Conservation (phyloP, 2,797 vertebrate species). For the Carduelis carduelis region DNA sequence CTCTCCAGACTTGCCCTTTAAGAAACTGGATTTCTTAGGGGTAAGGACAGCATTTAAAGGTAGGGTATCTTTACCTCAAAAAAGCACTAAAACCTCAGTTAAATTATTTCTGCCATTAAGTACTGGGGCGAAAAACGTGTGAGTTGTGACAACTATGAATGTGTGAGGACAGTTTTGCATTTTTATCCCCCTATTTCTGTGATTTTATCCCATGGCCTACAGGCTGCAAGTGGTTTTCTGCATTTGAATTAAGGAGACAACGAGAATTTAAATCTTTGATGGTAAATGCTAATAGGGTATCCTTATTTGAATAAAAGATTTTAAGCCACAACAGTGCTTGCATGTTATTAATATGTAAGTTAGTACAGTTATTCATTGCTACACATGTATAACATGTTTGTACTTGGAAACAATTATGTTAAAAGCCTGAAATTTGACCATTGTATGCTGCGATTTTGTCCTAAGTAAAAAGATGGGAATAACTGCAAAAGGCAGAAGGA, state of each 20-base stretch:
- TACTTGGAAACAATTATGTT: background rate
- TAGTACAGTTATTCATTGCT: background rate
- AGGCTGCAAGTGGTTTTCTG: background rate
- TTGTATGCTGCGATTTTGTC: background rate
- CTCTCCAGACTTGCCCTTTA: background rate
- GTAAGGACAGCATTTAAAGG: background rate
- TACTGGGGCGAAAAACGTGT: rapidly evolving
- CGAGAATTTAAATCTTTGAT: background rate
- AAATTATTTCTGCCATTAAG: background rate
- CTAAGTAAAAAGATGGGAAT: background rate
- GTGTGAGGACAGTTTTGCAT: background rate
- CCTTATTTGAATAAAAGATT: background rate
- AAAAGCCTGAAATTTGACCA: background rate
- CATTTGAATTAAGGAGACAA: background rate
- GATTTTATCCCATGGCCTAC: background rate
- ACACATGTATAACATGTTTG: background rate
- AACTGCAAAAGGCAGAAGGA: background rate
- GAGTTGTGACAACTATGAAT: background rate
- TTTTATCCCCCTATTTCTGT: background rate
- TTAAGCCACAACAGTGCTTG: background rate
- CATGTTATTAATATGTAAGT: background rate
- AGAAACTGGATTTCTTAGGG: background rate
- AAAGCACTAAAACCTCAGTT: background rate
- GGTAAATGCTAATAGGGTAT: background rate
- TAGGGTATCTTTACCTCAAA: background rate